A percentile compares a stretch with the other conserved stretches of the same genome.
Conservation (phyloP, 1,140 invertebrate genomes). For the Zaprionus lachaisei region DNA sequence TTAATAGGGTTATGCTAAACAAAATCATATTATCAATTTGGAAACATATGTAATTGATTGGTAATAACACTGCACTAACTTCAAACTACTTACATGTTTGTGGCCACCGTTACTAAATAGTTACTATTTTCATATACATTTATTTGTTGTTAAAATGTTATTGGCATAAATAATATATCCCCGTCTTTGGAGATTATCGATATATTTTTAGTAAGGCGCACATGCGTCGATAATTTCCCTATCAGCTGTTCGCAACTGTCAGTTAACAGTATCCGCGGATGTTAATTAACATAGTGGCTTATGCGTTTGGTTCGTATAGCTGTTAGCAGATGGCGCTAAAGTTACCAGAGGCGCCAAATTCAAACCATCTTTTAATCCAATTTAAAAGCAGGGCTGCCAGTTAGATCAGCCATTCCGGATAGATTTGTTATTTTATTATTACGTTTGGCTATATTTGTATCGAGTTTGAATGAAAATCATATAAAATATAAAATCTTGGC, state of each 20-base stretch:
- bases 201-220: background rate
- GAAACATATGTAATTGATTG: slow-evolving; percentile 1
- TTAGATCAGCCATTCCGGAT: too few relatives aligned
- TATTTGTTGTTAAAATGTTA: background rate
- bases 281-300: background rate
- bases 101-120: background rate
- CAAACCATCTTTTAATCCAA: background rate
- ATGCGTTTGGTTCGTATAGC: background rate
- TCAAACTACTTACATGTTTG: slow-evolving; percentile 10
- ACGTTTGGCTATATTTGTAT: too few relatives aligned
- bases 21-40: background rate
- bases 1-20: slow-evolving; percentile 8
- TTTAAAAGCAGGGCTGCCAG: too few relatives aligned
- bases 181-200: slow-evolving; percentile 1
- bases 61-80: background rate
- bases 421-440: too few relatives aligned
- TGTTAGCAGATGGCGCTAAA: background rate
- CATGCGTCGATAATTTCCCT: slow-evolving; percentile 7
- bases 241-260: slow-evolving; percentile 11
- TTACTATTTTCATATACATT: background rate
- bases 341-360: background rate
- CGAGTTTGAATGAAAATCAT: too few relatives aligned
- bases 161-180: background rate
- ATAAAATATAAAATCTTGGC: too few relatives aligned
- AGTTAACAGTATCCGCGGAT: background rate